Evolutionary conservation across 2,797 vertebrate genomes (phyloP).

Genomic region (Pogoniulus pusillus): DNA sequence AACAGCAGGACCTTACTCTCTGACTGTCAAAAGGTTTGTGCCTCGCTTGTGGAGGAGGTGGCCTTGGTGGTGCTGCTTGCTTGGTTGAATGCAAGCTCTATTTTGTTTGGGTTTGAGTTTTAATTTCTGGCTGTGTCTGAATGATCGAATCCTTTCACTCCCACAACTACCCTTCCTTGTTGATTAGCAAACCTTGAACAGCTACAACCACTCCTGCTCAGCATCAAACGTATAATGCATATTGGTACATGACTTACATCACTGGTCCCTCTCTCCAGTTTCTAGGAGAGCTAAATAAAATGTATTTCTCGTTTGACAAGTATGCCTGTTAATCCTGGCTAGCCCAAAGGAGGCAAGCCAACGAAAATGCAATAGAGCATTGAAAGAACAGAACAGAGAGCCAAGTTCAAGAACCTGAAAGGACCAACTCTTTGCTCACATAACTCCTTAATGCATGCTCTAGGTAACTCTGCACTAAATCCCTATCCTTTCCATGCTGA

Average conservation of each 20-base stretch:
- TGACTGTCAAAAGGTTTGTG: neutral
- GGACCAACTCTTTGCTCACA: neutral
- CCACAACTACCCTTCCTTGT: neutral
- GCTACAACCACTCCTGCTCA: neutral
- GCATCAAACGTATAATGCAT: rapidly evolving
- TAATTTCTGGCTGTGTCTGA: neutral
- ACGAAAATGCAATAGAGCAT: neutral
- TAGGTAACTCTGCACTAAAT: neutral
- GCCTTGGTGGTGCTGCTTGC: neutral
- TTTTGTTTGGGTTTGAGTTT: neutral
- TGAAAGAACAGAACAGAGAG: neutral
- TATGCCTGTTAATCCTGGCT: neutral
- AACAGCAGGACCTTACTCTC: neutral
- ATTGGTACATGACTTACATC: neutral
- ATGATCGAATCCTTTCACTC: neutral
- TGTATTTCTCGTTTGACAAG: neutral
- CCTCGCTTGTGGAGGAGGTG: neutral
- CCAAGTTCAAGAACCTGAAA: neutral
- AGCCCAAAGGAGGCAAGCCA: neutral
- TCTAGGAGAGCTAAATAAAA: neutral
- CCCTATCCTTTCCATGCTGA: neutral
- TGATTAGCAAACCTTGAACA: neutral
- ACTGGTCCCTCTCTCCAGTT: neutral
- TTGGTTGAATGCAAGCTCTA: neutral
- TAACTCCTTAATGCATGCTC: rapidly evolving